Evolutionary conservation across 1,140 invertebrate genomes (phyloP), one percentile per base, ranked within the genome.

Genomic region (Agrypnia vestita): DNA sequence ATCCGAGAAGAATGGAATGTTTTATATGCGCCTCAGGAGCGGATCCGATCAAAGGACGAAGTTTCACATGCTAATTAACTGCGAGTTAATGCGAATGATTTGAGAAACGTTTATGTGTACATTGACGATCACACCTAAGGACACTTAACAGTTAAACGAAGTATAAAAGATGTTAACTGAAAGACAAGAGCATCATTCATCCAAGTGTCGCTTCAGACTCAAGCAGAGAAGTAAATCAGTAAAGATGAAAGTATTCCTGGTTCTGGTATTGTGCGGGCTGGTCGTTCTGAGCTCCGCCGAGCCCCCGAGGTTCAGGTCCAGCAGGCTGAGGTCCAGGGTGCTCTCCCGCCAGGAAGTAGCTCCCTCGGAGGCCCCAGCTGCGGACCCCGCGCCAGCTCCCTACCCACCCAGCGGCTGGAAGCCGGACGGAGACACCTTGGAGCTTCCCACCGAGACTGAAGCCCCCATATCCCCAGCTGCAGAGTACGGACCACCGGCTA

Each of bases 371-470:
- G 86, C 81, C 19, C 79, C 85, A 72, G 17, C 53, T 15, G 53
- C 55, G 8, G 55, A 59, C 17, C 6, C 55, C 8, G 25, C 25
- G 25, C 11, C 17, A 3, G 86, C 87, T 1, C 89, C 88, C 3
- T 90, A 90, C 80, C 81, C 87, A 7, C 84, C 88, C 13, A 86
- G 88, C 13, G 89, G 88, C 17, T 89, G 84, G 79, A 86, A 83
- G 62, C 88, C 88, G 0, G 64, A 81, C 0, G 80, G 80, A 12
- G 86, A 84, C 53, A 85, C 84, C 56, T 88, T 90, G 71, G 86
- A 86, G 3, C 79, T 89, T 3, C 88, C 88, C 35, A 67, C 85
- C 17, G 85, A 86, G 59, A 88, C 88, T 7, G 87, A 86, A n/a
- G 25, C 25, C 25, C 25, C 25, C 25, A 6, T 6, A 35, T 84